Evolutionary conservation across 2,113 vertebrate genomes (phyloP).

Genomic region (Sander lucioperca): DNA sequence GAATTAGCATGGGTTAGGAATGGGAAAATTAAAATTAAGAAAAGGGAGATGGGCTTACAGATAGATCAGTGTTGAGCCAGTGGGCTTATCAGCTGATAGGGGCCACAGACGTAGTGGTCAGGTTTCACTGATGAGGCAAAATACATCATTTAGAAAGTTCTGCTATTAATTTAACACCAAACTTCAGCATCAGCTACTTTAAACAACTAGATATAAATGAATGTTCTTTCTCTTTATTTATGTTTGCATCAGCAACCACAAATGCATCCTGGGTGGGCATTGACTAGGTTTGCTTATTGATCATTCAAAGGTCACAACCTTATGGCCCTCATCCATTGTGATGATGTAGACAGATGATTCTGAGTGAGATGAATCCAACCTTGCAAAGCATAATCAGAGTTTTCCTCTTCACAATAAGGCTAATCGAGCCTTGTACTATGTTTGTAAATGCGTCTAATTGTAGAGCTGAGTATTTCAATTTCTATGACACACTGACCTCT

Average conservation of each 20-base stretch:
- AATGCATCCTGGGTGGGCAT: slow-evolving; percentile 37
- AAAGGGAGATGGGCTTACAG: slow-evolving; percentile 65
- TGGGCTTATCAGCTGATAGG: slow-evolving; percentile 74
- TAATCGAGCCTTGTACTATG: slow-evolving; percentile 29
- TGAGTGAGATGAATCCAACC: slow-evolving; percentile 52
- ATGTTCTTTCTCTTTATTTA: slow-evolving; percentile 27
- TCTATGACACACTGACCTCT: slow-evolving; percentile 57
- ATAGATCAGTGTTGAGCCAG: slow-evolving; percentile 76
- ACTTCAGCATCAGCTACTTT: slow-evolving; percentile 26
- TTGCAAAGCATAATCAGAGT: slow-evolving; percentile 47
- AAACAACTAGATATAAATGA: background rate
- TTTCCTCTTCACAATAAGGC: slow-evolving; percentile 19
- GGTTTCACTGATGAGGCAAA: slow-evolving; percentile 40
- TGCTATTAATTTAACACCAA: slow-evolving; percentile 35
- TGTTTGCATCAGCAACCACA: slow-evolving; percentile 32
- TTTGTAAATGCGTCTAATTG: slow-evolving; percentile 56
- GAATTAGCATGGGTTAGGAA: slow-evolving; percentile 83
- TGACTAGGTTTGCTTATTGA: slow-evolving; percentile 72
- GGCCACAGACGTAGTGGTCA: slow-evolving; percentile 51
- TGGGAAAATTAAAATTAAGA: slow-evolving; percentile 79
- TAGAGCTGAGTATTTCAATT: slow-evolving; percentile 34
- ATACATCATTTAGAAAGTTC: slow-evolving; percentile 61
- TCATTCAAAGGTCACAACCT: slow-evolving; percentile 62
- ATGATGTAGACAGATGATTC: slow-evolving; percentile 73
- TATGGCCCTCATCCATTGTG: slow-evolving; percentile 69